phyloP scores from a whole-genome alignment of 2,113 vertebrate genomes.

The Cygnus buccinator region DNA sequence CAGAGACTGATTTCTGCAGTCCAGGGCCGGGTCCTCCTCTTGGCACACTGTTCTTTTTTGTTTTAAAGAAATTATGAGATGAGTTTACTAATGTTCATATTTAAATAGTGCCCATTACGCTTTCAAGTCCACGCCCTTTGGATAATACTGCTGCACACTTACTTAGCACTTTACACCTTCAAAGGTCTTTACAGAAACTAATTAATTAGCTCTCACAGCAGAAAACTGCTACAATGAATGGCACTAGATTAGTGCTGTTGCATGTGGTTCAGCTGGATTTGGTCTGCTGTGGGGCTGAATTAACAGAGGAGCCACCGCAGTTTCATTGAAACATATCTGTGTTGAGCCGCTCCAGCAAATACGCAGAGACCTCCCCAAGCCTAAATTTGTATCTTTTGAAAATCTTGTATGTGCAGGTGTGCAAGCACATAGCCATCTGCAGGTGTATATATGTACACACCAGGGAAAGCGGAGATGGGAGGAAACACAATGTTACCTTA shows the following conservation, averaged over 20 bases:
- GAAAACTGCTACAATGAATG: not conserved
- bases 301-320: not conserved
- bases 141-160: fast-evolving
- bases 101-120: not conserved
- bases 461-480: fast-evolving
- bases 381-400: not conserved
- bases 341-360: not conserved
- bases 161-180: not conserved
- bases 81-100: not conserved
- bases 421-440: fast-evolving
- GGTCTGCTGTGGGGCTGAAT: not conserved
- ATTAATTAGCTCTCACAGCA: not conserved
- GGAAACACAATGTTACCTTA: not conserved
- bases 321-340: not conserved
- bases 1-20: not conserved
- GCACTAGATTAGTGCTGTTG: not conserved
- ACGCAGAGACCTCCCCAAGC: not conserved
- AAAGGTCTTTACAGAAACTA: not conserved
- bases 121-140: not conserved
- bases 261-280: not conserved
- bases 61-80: not conserved
- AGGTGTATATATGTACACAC: fast-evolving
- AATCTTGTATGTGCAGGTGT: not conserved
- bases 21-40: not conserved
- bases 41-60: not conserved